Conservation (phyloP, 2,888 invertebrate species). For the Noctua comes region DNA sequence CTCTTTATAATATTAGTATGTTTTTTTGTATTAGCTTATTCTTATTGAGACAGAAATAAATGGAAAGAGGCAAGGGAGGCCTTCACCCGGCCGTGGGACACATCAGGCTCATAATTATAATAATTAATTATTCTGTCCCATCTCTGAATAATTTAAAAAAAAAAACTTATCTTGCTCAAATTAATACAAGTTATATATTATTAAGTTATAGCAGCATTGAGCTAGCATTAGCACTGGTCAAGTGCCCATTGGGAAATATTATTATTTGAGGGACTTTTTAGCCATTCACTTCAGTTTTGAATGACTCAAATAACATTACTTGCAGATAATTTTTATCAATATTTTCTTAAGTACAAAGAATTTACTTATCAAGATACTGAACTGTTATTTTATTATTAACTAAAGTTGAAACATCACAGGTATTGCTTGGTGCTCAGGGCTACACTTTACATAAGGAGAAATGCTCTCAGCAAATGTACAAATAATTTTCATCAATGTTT, state of each 20-base stretch:
- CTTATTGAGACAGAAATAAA: no score
- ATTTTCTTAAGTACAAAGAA: background rate
- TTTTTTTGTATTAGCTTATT: no score
- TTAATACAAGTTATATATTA: background rate
- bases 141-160: no score
- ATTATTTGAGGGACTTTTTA: background rate
- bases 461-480: background rate
- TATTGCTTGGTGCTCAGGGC: background rate
- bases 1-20: no score
- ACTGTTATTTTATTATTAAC: background rate
- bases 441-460: background rate
- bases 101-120: no score
- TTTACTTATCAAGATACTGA: background rate
- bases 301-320: background rate
- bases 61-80: no score
- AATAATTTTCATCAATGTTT: background rate
- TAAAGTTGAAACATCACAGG: background rate
- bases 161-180: no score
- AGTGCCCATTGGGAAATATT: background rate
- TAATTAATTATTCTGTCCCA: no score
- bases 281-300: background rate
- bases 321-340: conserved; percentile 13
- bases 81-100: no score
- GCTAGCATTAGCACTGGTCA: background rate
- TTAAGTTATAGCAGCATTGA: background rate